These are phyloP conservation scores for Lottia scabra DNA, from an alignment of 2,888 invertebrate species.

Conservation along the genomic window DNA sequence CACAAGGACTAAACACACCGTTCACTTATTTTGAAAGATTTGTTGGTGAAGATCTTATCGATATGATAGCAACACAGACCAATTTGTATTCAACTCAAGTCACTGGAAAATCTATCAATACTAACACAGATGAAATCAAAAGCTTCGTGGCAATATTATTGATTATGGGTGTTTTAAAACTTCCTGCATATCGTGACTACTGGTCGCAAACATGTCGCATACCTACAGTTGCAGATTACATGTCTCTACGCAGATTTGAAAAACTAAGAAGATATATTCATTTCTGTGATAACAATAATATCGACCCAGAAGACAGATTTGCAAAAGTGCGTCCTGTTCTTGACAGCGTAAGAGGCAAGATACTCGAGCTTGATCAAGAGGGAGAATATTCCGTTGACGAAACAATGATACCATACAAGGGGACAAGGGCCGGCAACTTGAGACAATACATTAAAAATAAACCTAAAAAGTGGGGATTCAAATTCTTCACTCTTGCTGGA, in stretches of 20 bases:
- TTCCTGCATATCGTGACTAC: background rate
- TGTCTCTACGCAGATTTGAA: background rate
- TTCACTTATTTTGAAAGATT: background rate
- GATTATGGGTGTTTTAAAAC: background rate
- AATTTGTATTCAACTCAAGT: background rate
- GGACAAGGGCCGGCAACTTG: conserved; percentile 9
- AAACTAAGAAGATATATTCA: background rate
- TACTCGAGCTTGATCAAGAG: background rate
- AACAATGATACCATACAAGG: conserved; percentile 14
- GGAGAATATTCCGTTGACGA: conserved; percentile 3
- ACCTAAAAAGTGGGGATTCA: conserved; percentile 16
- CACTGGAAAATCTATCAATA: background rate
- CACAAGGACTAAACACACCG: background rate
- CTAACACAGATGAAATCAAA: background rate
- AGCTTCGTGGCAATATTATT: background rate
- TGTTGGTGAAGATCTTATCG: background rate
- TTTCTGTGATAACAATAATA: background rate
- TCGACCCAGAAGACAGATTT: background rate
- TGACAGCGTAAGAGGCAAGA: background rate
- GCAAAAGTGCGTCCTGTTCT: background rate
- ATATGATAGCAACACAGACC: background rate
- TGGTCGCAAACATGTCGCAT: background rate
- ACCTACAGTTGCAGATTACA: background rate
- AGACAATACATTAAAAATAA: conserved; percentile 16
- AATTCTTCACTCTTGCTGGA: conserved; percentile 9